phyloP scores from a whole-genome alignment of 2,797 vertebrate species.

The Babyrousa celebensis region DNA sequence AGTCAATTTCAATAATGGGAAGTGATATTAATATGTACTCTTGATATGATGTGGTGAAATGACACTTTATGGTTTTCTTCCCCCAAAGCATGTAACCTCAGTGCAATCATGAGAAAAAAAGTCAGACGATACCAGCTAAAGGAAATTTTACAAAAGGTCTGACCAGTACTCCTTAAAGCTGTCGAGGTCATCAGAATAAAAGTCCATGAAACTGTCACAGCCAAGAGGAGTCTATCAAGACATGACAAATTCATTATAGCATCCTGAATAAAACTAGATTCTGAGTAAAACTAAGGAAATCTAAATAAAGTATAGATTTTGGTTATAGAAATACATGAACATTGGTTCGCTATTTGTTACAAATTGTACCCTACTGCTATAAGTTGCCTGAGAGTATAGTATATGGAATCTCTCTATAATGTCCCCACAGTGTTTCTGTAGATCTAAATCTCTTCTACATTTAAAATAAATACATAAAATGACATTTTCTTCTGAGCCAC shows the following conservation, averaged over 20 bases:
- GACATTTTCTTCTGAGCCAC: neutral
- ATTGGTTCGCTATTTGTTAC: neutral
- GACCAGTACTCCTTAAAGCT: neutral
- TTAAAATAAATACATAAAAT: neutral
- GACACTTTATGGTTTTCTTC: neutral
- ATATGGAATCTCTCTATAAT: neutral
- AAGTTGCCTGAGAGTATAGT: neutral
- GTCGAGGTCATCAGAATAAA: slow-evolving; percentile 18
- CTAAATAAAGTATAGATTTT: neutral
- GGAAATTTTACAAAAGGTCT: neutral
- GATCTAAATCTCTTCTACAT: neutral
- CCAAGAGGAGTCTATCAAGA: neutral
- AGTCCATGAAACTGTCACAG: neutral
- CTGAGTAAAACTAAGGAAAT: slow-evolving; percentile 14
- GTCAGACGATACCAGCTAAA: neutral
- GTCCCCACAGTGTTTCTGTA: neutral
- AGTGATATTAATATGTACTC: neutral
- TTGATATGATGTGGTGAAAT: neutral
- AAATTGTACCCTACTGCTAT: neutral
- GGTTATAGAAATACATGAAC: neutral
- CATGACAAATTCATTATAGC: neutral
- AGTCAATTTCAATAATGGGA: neutral
- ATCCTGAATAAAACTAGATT: neutral
- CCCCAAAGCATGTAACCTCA: neutral
- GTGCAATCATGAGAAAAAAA: neutral